phyloP scores from a whole-genome alignment of 2,797 vertebrate species.

The Taenioides sp. region DNA sequence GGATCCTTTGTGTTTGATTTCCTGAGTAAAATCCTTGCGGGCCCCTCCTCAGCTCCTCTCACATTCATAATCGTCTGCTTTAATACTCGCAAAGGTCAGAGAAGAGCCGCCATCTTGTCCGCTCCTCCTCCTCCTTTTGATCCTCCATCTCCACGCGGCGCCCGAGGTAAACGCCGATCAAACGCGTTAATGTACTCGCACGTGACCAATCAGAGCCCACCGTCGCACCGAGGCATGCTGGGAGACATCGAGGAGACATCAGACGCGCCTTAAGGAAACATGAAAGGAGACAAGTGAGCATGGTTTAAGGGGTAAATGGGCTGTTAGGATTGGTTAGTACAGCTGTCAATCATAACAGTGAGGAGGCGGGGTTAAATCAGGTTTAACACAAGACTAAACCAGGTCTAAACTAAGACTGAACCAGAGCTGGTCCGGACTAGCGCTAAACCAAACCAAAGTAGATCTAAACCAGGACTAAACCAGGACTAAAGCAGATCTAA shows the following conservation, averaged over 20 bases:
- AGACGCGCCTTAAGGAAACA: not conserved
- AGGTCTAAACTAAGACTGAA: too few species aligned
- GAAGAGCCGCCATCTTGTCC: not conserved
- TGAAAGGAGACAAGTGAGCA: constrained; percentile 6
- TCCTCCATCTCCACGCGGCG: not conserved
- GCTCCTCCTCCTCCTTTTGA: not conserved
- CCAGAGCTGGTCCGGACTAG: too few species aligned
- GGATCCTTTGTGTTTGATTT: too few species aligned
- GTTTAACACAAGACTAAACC: too few species aligned
- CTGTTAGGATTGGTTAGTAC: not conserved
- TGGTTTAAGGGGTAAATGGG: not conserved
- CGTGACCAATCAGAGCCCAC: not conserved
- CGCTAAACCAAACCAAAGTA: too few species aligned
- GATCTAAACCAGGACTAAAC: too few species aligned
- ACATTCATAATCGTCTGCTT: constrained; percentile 5
- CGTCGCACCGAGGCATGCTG: not conserved
- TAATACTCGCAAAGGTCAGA: constrained; percentile 8
- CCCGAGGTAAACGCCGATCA: constrained; percentile 10
- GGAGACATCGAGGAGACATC: constrained; percentile 4
- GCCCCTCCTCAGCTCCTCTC: too few species aligned
- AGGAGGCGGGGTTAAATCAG: not conserved
- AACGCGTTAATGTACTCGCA: not conserved
- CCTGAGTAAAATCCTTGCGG: too few species aligned
- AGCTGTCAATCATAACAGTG: not conserved
- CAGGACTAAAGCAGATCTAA: too few species aligned